Conservation (phyloP, 2,113 vertebrate species). For the Protomyctophum bolini region DNA sequence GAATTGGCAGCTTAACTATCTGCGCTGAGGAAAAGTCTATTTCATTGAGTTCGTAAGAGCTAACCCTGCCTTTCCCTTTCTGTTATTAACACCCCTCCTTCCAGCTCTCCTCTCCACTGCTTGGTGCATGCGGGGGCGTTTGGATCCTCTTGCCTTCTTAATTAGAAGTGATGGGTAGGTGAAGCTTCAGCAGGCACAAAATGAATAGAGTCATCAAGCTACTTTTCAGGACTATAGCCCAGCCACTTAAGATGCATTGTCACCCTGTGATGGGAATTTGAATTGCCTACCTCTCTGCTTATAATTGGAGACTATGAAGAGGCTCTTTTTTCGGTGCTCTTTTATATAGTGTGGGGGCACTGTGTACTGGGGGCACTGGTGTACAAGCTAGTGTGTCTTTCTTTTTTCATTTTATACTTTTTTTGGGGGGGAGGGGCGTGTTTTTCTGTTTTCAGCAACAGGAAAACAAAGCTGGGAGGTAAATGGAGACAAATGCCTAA, state of each 20-base stretch:
- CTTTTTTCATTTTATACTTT: too few relatives aligned
- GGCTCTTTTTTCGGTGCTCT: constrained; percentile 43
- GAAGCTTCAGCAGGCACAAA: constrained; percentile 74
- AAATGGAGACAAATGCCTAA: constrained; percentile 12
- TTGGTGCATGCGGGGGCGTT: constrained; percentile 42
- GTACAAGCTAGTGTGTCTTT: background rate
- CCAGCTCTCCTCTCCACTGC: constrained; percentile 15
- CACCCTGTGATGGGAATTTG: constrained; percentile 74
- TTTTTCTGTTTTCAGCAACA: too few relatives aligned
- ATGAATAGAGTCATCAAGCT: constrained; percentile 79
- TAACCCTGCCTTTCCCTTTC: background rate
- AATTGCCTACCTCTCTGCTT: constrained; percentile 72
- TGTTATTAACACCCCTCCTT: constrained; percentile 6
- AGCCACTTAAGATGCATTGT: constrained; percentile 74
- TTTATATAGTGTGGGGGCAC: constrained; percentile 36
- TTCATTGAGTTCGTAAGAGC: constrained; percentile 31
- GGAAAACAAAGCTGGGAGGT: constrained; percentile 35
- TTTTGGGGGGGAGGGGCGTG: too few relatives aligned
- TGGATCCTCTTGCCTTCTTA: constrained; percentile 65
- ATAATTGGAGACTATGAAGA: constrained; percentile 74
- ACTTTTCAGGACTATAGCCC: constrained; percentile 72
- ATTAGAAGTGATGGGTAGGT: constrained; percentile 77
- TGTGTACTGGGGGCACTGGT: too few relatives aligned
- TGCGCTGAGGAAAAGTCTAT: constrained; percentile 9
- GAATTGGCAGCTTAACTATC: constrained; percentile 1